These are phyloP conservation scores for Coptodon rendalli DNA, from an alignment of 2,113 vertebrate species.

Conservation along the genomic window DNA sequence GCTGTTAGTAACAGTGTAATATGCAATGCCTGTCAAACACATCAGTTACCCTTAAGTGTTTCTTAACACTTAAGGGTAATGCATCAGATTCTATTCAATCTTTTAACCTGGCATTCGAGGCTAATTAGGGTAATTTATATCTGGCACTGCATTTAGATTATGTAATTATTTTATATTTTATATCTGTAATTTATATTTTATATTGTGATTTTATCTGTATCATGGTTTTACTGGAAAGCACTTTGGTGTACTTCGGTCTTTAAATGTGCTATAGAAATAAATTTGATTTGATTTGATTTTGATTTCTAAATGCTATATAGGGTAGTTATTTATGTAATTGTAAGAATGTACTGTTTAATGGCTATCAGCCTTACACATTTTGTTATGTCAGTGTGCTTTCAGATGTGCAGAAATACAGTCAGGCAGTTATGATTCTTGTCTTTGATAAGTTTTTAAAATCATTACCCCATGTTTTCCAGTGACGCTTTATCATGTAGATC, in stretches of 20 bases:
- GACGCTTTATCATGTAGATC: neutral
- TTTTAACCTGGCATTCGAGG: too few species aligned
- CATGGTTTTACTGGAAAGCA: too few species aligned
- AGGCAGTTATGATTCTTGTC: neutral
- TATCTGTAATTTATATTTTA: too few species aligned
- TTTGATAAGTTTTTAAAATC: neutral
- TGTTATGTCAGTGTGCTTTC: neutral
- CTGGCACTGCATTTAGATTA: too few species aligned
- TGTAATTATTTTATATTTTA: too few species aligned
- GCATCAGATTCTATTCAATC: too few species aligned
- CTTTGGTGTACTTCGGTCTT: too few species aligned
- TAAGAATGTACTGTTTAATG: neutral
- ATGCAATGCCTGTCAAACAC: neutral
- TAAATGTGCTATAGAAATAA: too few species aligned
- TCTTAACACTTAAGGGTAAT: too few species aligned
- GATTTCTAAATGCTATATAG: neutral
- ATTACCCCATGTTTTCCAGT: neutral
- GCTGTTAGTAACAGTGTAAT: neutral
- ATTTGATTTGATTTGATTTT: too few species aligned
- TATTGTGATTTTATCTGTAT: too few species aligned
- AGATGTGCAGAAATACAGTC: neutral
- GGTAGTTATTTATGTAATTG: neutral
- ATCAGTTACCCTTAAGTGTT: neutral
- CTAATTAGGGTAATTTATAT: too few species aligned
- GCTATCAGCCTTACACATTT: neutral